Evolutionary conservation across 2,113 vertebrate genomes (phyloP), one percentile per base, ranked within the genome.

Genomic region (Hipposideros armiger): DNA sequence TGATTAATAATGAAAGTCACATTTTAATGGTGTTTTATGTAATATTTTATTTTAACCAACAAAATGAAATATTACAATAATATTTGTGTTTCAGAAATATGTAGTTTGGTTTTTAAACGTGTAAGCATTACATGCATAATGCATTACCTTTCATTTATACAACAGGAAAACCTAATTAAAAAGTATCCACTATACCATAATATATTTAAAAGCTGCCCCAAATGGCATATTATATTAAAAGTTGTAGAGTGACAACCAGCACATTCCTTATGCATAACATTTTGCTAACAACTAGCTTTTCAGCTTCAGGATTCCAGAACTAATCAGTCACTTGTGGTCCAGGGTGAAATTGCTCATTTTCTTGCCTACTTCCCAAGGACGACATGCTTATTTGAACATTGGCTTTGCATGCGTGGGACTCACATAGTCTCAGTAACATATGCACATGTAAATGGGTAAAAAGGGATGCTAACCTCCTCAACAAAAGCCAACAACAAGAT

Each of bases 251-350:
- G 42, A 54, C 40, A 90, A 32, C 19, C 10, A 91, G 10, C 19
- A 91, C 15, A 58, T 92, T 73, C 32, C 14, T 80, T 76, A 91
- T 85, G 69, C 40, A 84, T n/a, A 91, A 62, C 4, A 60, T 92
- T 95, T 73, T 45, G 58, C 36, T 96, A 91, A 93, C 91, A 90
- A 78, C 19, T 58, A 94, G 40, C 30, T 45, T 95, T 95, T 95
- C 36, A 56, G 82, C 8, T 66, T 94, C 14, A 78, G 36, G 86
- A 91, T 82, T 89, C 40, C 52, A 69, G 56, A 86, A 47, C 7
- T 95, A 69, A 94, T 90, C 73, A 92, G 91, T 92, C n/a, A 91
- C 40, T 91, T 94, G 45, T 78, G 82, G 60, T 92, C 28, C 72
- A 90, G 24, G 11, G 17, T 77, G 28, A 95, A 94, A 90, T 67